Percentiles rank a stretch among this genome's conserved stretches.
Conservation (phyloP, 2,797 vertebrate species). For the Paguma larvata region DNA sequence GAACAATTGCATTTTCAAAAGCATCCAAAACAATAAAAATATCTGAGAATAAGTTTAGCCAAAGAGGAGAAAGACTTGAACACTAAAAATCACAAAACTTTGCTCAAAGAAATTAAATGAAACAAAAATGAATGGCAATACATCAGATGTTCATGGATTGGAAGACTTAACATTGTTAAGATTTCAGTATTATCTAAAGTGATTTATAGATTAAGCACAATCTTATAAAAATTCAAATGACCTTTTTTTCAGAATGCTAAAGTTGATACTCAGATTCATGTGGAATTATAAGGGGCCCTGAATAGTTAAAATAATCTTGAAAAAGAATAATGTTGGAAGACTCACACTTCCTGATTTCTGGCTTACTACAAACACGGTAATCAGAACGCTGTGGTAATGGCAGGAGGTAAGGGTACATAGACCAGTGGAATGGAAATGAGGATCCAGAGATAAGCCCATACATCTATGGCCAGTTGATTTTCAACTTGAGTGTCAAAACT, state of each 20-base stretch:
- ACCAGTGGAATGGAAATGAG: background rate
- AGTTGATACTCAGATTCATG: background rate
- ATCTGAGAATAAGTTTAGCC: background rate
- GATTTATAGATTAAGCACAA: background rate
- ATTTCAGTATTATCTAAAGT: background rate
- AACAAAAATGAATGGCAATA: background rate
- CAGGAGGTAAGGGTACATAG: background rate
- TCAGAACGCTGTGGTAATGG: background rate
- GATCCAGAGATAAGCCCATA: background rate
- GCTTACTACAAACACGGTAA: background rate
- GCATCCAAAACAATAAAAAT: background rate
- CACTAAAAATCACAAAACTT: background rate
- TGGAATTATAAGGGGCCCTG: background rate
- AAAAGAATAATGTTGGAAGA: background rate
- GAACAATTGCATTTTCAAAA: background rate
- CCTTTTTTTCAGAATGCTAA: background rate
- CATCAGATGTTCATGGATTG: background rate
- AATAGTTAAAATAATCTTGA: background rate
- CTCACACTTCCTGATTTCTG: background rate
- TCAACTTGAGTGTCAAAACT: background rate
- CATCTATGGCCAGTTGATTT: background rate
- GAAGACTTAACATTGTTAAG: background rate
- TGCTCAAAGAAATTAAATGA: background rate
- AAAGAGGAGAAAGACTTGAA: background rate
- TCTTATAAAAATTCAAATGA: background rate